Evolutionary conservation across 2,797 vertebrate genomes (phyloP).

Genomic region (Manis javanica): DNA sequence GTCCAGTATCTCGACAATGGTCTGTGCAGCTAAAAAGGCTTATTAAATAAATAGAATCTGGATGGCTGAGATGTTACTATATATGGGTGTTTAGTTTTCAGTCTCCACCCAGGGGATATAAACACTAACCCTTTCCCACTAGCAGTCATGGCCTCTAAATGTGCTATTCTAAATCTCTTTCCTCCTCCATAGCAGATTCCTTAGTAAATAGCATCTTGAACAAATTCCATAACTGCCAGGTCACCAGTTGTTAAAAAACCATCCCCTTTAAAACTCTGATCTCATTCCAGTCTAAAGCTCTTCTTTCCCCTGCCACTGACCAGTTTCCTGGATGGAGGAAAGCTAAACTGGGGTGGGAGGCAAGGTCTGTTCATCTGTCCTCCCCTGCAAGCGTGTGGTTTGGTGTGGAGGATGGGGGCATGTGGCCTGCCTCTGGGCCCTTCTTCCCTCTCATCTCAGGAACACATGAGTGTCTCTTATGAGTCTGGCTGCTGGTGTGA

Average conservation of each 20-base stretch:
- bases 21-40: neutral
- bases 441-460: neutral
- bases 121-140: neutral
- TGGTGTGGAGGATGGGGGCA: neutral
- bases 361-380: no score
- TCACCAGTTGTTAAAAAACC: neutral
- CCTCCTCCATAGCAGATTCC: neutral
- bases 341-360: neutral
- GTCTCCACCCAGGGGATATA: neutral
- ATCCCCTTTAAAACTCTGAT: neutral
- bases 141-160: neutral
- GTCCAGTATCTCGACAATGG: neutral
- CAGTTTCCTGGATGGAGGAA: neutral
- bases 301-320: neutral
- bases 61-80: neutral
- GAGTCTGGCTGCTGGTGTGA: no score
- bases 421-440: neutral
- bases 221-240: neutral
- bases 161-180: neutral
- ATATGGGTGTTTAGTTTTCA: neutral
- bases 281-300: neutral
- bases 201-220: neutral
- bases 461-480: neutral
- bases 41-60: neutral
- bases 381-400: neutral